phyloP scores from a whole-genome alignment of 37 sponge, comb jelly and placozoan species.

The Sycon ciliatum region DNA sequence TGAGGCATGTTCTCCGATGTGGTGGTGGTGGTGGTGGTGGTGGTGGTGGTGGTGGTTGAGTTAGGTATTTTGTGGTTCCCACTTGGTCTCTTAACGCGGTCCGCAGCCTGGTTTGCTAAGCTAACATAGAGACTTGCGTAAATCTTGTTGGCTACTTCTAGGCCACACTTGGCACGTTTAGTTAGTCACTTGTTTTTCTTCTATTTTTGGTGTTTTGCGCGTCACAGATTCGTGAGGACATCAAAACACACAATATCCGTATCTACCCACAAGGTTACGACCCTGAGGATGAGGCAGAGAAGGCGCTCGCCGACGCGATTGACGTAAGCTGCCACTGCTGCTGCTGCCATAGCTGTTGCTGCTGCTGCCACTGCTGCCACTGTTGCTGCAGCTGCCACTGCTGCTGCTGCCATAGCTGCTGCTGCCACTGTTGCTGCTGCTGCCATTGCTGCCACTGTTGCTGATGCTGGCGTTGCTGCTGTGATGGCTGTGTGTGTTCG shows the following conservation, averaged over 20 bases:
- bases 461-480: too few relatives aligned
- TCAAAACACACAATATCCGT: conserved; percentile 60
- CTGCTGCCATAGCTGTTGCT: conserved; percentile 2
- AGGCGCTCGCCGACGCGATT: neutral
- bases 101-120: too few relatives aligned
- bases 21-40: neutral
- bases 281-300: conserved; percentile 86
- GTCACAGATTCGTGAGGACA: conserved; percentile 73
- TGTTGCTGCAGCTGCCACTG: too few relatives aligned
- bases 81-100: too few relatives aligned
- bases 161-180: neutral
- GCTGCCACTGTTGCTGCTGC: too few relatives aligned
- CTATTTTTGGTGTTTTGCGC: too few relatives aligned
- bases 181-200: neutral
- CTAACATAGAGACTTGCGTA: too few relatives aligned
- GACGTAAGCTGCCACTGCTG: neutral
- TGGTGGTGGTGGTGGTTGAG: too few relatives aligned
- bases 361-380: neutral
- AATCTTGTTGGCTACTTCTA: too few relatives aligned
- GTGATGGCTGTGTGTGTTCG: too few relatives aligned
- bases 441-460: too few relatives aligned
- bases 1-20: neutral
- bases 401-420: too few relatives aligned
- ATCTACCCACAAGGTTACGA: conserved; percentile 77
- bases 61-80: neutral